Evolutionary conservation across 1,140 invertebrate genomes (phyloP), one percentile per base, ranked within the genome.

Genomic region (Mycetomoellerius zeteki): DNA sequence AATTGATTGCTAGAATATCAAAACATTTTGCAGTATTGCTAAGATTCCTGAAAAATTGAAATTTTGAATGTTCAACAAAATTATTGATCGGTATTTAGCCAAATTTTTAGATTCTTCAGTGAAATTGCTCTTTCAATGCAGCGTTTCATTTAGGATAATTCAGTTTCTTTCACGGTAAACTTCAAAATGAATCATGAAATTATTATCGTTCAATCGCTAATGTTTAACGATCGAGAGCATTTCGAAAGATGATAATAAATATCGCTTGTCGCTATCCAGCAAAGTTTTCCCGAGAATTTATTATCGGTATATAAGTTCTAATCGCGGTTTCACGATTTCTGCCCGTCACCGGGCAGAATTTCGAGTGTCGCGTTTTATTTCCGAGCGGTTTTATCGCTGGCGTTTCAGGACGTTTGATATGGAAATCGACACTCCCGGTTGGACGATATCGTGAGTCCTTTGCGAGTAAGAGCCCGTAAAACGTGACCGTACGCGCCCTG

Each of bases 381-480:
- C 52, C 85, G 77, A 50, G n/a, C 76, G 64, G 19, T 58, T 86
- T 80, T 81, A 86, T 86, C 85, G 50, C 50, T 47, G 76, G n/a
- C 85, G 19, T 67, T 86, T 80, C 85, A 30, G 19, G 64, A 60
- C 52, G 62, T 86, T 86, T 86, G 76, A 86, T 86, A 86, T 86
- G 85, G 85, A 86, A 86, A 86, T 86, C 27, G 76, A 69, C 85
- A 24, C 21, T 33, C 60, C 24, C 76, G 50, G 64, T 58, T 4
- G 64, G 33, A 6, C 76, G 76, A 77, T 78, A 78, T 64, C 72
- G 47, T 58, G 24, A 30, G 19, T 77, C 82, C 58, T 85, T 85
- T 77, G 82, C 77, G 73, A 78, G 72, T 47, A 77, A 85, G 73
- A 64, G 73, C 43, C 58, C 58, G n/a, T 85, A 78, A 85, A 85